These are phyloP conservation scores for Noctua pronuba DNA, from an alignment of 2,888 invertebrate species.

Conservation along the genomic window DNA sequence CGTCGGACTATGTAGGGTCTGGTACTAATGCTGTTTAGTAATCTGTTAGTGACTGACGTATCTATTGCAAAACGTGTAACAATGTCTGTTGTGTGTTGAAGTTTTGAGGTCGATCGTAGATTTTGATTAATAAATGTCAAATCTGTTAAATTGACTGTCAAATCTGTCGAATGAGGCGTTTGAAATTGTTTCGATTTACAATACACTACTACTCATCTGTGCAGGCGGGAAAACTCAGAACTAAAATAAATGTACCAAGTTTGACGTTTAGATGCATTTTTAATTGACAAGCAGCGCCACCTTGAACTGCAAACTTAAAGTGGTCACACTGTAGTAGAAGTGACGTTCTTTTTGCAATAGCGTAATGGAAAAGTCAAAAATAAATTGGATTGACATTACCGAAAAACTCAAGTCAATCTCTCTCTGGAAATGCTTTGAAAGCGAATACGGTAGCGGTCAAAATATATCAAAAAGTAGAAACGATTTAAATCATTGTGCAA, in stretches of 20 bases:
- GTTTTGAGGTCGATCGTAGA: constrained; percentile 46
- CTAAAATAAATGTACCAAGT: no score
- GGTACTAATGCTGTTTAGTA: constrained; percentile 67
- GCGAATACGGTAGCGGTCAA: background rate
- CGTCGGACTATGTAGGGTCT: constrained; percentile 66
- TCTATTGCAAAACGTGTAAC: constrained; percentile 62
- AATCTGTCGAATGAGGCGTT: background rate
- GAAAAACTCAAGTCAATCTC: background rate
- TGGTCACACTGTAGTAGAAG: background rate
- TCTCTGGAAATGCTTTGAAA: background rate
- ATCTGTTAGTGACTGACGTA: constrained; percentile 53
- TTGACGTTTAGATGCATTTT: no score
- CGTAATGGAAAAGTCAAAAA: no score
- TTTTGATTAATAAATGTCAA: constrained; percentile 35
- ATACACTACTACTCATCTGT: no score
- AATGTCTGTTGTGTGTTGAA: constrained; percentile 48
- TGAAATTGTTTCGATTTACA: background rate
- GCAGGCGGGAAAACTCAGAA: no score
- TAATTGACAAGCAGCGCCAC: no score
- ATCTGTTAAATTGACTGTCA: constrained; percentile 12
- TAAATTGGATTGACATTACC: background rate
- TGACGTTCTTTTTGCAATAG: background rate
- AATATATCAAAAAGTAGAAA: background rate
- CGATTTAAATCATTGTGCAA: background rate
- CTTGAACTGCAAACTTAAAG: no score